phyloP scores from a whole-genome alignment of 2,797 vertebrate species.

The Micromesistius poutassou region DNA sequence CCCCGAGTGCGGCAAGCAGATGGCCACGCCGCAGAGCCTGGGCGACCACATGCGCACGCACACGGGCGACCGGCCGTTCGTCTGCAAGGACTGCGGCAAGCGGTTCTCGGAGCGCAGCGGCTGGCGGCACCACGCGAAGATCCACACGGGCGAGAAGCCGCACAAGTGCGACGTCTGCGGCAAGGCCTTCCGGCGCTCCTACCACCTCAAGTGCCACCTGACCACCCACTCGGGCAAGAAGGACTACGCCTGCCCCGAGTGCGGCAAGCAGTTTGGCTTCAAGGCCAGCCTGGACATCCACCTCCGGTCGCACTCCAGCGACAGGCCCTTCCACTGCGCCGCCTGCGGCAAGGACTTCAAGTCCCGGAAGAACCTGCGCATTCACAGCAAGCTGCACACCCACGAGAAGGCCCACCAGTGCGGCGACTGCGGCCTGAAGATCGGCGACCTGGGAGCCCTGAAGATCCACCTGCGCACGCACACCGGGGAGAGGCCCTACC shows the following conservation, averaged over 20 bases:
- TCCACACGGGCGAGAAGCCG: slow-evolving; percentile 71
- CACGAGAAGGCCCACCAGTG: slow-evolving; percentile 71
- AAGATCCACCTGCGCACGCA: slow-evolving; percentile 75
- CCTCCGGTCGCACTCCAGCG: slow-evolving; percentile 68
- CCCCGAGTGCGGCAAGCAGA: slow-evolving; percentile 68
- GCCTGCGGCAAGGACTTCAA: slow-evolving; percentile 72
- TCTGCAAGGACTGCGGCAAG: slow-evolving; percentile 72
- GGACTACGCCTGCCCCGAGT: slow-evolving; percentile 70
- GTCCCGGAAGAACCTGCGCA: slow-evolving; percentile 65
- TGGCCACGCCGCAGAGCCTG: slow-evolving; percentile 69
- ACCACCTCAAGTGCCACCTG: slow-evolving; percentile 71
- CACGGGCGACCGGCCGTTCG: slow-evolving; percentile 72
- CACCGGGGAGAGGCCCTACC: slow-evolving; percentile 74
- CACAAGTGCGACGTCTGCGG: slow-evolving; percentile 72
- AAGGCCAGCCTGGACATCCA: slow-evolving; percentile 71
- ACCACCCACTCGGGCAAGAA: slow-evolving; percentile 74
- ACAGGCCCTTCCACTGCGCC: slow-evolving; percentile 68
- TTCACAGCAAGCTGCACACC: slow-evolving; percentile 72
- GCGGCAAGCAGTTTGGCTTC: slow-evolving; percentile 75
- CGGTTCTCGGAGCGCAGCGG: slow-evolving; percentile 69
- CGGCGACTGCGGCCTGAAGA: slow-evolving; percentile 73
- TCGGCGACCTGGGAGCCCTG: slow-evolving; percentile 66
- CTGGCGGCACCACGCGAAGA: slow-evolving; percentile 71
- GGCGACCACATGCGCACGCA: slow-evolving; percentile 75
- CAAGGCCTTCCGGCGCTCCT: slow-evolving; percentile 70